Evolutionary conservation across 2,888 invertebrate genomes (phyloP), one percentile per base, ranked within the genome.

Genomic region (Drosophila macrospina): DNA sequence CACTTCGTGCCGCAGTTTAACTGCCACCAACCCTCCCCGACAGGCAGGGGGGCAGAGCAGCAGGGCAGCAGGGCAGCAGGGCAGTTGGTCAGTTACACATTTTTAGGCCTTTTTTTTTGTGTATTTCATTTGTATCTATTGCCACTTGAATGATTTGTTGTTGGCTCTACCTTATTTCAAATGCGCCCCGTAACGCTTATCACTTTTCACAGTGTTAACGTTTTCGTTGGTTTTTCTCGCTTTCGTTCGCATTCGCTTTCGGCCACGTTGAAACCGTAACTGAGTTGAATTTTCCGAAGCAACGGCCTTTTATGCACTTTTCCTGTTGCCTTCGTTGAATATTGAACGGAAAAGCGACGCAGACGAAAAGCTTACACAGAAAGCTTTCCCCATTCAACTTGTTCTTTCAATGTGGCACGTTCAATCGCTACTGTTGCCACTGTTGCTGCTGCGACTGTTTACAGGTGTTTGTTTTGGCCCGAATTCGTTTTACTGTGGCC

Each of bases 381-480:
- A 78, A 74, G 52, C 63, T 69, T 80, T 55, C 1, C 62, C 39
- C 47, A 1, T 60, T 67, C 71, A 74, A 62, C 47, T 32, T 7
- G 7, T 6, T 26, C 11, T 20, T 64, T 70, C 51, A 44, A 74
- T 69, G 37, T 28, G 13, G 11, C 51, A 10, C 15, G 5, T 60
- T 52, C 52, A 44, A 61, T 44, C 44, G 15, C 37, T 13, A 15
- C 37, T 32, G 34, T 52, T 48, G 15, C 37, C 6, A 15, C 37
- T 32, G 34, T 52, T 48, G 56, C 66, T 55, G 66, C 54, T 52
- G 36, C 62, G 26, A 34, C 24, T 16, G 76, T 70, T 86, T 88
- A 86, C 85, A 86, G 86, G 89, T 86, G 86, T 86, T 87, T 85
- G 77, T 82, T 87, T 71, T 80, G 80, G 69, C 47, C 48, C 55